A percentile compares a stretch with the other conserved stretches of the same genome.
These are phyloP conservation scores for Pampusana beccarii DNA, from an alignment of 2,113 vertebrate genomes.

Conservation along the genomic window DNA sequence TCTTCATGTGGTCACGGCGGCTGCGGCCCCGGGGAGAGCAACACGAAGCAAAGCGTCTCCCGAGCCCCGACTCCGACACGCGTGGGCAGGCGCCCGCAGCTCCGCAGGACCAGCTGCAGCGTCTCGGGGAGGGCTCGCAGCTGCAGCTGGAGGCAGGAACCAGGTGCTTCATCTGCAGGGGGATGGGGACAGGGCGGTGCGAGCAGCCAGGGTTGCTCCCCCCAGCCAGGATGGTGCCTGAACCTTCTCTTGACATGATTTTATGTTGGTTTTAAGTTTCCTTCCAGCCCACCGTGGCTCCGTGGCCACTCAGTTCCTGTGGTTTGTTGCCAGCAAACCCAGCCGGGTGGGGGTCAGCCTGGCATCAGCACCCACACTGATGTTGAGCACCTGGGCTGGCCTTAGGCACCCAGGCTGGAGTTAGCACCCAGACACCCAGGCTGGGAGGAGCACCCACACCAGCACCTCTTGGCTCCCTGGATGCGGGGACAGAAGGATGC, in stretches of 20 bases:
- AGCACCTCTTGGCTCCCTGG: background rate
- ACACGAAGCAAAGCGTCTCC: fast-evolving
- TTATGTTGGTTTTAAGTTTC: background rate
- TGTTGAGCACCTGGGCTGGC: background rate
- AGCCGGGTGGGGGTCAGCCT: fast-evolving
- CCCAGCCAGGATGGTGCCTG: fast-evolving
- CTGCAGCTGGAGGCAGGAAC: background rate
- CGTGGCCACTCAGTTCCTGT: fast-evolving
- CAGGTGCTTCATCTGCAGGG: background rate
- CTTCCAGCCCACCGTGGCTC: background rate
- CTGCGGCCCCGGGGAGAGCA: fast-evolving
- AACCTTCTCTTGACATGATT: background rate
- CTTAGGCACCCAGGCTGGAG: background rate
- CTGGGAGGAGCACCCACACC: background rate
- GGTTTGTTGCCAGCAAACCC: fast-evolving
- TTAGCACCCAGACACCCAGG: background rate
- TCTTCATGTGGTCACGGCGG: fast-evolving
- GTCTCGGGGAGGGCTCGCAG: fast-evolving
- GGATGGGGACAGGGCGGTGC: fast-evolving
- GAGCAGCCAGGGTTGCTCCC: background rate
- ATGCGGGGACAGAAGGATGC: background rate
- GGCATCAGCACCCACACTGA: background rate
- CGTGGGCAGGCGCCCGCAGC: background rate
- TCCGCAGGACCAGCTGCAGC: fast-evolving
- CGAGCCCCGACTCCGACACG: fast-evolving